Evolutionary conservation across 2,888 invertebrate species (phyloP).

Genomic region (Chirona hameri): DNA sequence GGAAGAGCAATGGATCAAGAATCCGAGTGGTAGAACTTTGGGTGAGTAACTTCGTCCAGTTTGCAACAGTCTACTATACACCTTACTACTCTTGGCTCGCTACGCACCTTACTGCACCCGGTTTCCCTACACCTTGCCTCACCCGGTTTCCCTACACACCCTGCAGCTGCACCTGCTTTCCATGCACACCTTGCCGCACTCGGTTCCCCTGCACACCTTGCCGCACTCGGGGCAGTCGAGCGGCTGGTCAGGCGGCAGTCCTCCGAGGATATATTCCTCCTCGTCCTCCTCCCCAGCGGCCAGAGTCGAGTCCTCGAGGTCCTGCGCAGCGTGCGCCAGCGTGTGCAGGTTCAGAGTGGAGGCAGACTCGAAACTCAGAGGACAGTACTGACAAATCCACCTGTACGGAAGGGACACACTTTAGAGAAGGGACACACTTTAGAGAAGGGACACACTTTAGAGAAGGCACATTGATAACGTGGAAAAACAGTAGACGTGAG

Average conservation of each 20-base stretch:
- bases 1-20: too few relatives aligned
- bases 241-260: slow-evolving; percentile 5
- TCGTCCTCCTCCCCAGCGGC: slow-evolving; percentile 27
- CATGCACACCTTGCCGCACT: background rate
- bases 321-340: slow-evolving; percentile 29
- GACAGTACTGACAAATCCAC: slow-evolving; percentile 9
- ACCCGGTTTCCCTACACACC: too few relatives aligned
- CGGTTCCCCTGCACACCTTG: background rate
- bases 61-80: too few relatives aligned
- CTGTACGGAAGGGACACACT: background rate
- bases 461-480: background rate
- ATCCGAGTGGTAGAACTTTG: too few relatives aligned
- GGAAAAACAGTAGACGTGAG: too few relatives aligned
- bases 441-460: background rate
- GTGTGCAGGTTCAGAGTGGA: slow-evolving; percentile 32
- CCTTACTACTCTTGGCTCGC: too few relatives aligned
- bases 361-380: slow-evolving; percentile 2
- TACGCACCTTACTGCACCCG: too few relatives aligned
- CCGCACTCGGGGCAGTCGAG: background rate
- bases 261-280: background rate
- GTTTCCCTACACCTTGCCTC: background rate
- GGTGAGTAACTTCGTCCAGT: too few relatives aligned
- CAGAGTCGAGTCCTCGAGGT: background rate
- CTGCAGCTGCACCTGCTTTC: too few relatives aligned
- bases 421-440: background rate